Evolutionary conservation across 2,113 vertebrate species (phyloP).

Genomic region (Oryctolagus cuniculus): mOryCun1.1 NC_091436.1:144037501-144038000

Average conservation of each 20-base stretch:
- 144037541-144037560: too few relatives aligned
- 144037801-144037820: background rate
- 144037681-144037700: background rate
- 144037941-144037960: background rate
- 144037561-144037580: too few relatives aligned
- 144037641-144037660: background rate
- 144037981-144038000: too few relatives aligned
- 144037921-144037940: background rate
- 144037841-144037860: background rate
- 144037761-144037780: background rate
- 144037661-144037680: background rate
- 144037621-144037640: background rate
- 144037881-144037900: conserved; percentile 32
- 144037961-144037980: too few relatives aligned
- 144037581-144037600: too few relatives aligned
- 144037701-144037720: background rate
- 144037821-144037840: background rate
- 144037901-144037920: conserved; percentile 2
- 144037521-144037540: too few relatives aligned
- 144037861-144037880: background rate
- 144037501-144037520: too few relatives aligned
- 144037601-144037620: background rate
- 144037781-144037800: background rate
- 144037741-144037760: background rate
- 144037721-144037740: background rate